A percentile compares a stretch with the other conserved stretches of the same genome.
Evolutionary conservation across 2,113 vertebrate species (phyloP).

Genomic region (Poicephalus meyeri): DNA sequence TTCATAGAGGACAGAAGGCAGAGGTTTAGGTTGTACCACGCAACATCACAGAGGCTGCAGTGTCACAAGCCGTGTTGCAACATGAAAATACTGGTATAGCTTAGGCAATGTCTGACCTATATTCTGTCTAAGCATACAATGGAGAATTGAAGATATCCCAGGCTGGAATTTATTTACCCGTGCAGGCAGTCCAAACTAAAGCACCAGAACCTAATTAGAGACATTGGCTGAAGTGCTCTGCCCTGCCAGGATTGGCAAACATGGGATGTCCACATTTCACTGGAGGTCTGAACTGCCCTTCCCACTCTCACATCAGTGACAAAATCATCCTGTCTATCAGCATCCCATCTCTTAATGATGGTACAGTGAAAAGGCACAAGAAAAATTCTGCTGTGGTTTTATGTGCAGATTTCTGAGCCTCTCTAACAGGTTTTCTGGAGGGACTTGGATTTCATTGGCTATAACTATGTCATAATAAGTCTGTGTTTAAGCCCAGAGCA

Average conservation of each 20-base stretch:
- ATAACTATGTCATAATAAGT: background rate
- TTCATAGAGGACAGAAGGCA: background rate
- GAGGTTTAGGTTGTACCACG: background rate
- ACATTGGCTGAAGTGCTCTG: background rate
- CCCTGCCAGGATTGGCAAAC: background rate
- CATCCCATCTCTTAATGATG: background rate
- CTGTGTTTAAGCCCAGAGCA: background rate
- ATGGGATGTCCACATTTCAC: background rate
- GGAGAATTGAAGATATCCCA: background rate
- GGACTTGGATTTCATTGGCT: background rate
- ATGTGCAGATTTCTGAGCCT: background rate
- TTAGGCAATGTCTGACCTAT: background rate
- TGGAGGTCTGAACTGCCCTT: background rate
- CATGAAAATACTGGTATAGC: background rate
- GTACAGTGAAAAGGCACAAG: background rate
- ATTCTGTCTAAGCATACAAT: background rate
- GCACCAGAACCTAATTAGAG: background rate
- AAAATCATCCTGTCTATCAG: background rate
- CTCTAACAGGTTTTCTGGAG: background rate
- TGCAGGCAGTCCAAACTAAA: background rate
- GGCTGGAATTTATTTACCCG: background rate
- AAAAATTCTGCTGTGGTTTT: background rate
- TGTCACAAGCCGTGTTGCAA: background rate
- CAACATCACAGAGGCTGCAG: background rate
- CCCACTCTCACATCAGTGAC: background rate